phyloP scores from a whole-genome alignment of 35 echinoderm and acorn worm genomes.

The Patiria miniata region DNA sequence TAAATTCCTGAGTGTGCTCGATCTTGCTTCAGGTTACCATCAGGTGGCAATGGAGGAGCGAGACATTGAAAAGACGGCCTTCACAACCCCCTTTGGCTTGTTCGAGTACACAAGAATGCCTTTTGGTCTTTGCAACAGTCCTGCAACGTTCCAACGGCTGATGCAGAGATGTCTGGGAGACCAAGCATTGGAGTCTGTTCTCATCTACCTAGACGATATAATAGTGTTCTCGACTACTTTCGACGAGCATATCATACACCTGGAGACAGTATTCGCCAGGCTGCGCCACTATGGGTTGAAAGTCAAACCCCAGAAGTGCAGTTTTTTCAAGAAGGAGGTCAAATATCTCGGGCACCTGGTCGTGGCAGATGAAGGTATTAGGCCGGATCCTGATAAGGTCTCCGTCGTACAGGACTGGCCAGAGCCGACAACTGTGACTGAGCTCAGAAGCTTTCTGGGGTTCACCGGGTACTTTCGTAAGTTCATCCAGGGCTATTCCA shows the following conservation, averaged over 20 bases:
- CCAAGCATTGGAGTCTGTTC: background rate
- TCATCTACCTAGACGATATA: background rate
- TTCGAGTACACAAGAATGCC: too few relatives aligned
- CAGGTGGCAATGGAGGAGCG: conserved; percentile 67
- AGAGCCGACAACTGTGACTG: conserved; percentile 1
- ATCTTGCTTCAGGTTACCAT: conserved; percentile 76
- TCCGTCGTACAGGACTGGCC: conserved; percentile 31
- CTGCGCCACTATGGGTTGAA: background rate
- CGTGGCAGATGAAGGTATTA: background rate
- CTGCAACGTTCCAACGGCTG: too few relatives aligned
- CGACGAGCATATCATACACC: too few relatives aligned
- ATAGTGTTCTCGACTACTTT: background rate
- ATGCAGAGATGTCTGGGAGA: too few relatives aligned
- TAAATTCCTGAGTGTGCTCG: conserved; percentile 36
- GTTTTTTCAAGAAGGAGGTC: background rate
- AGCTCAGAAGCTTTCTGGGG: conserved; percentile 55
- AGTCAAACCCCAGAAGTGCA: background rate
- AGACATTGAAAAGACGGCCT: conserved; percentile 12
- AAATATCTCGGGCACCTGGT: background rate
- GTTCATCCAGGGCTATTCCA: conserved; percentile 50
- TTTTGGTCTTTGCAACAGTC: too few relatives aligned
- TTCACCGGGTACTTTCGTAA: conserved; percentile 54
- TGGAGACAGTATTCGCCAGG: background rate
- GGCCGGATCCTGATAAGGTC: conserved; percentile 33
- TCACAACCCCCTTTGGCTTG: too few relatives aligned